Evolutionary conservation across 1,140 invertebrate species (phyloP).

Genomic region (Rhopalosiphum maidis): DNA sequence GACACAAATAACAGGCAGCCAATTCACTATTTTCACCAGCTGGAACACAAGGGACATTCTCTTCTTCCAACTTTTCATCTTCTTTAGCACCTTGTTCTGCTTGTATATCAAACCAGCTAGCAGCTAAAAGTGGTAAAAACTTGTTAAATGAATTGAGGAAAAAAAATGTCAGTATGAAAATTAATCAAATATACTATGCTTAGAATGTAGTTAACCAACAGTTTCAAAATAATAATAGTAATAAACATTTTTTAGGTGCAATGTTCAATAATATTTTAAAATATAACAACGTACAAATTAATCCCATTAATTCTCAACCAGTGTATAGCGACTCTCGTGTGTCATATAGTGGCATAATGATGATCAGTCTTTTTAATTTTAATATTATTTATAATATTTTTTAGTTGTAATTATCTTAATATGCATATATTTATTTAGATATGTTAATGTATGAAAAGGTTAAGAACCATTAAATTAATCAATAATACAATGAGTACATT

Average conservation of each 20-base stretch:
- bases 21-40: slow-evolving; percentile 68
- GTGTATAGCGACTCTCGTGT: too few relatives aligned
- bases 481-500: background rate
- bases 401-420: background rate
- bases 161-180: background rate
- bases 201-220: background rate
- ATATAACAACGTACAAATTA: background rate
- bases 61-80: slow-evolving; percentile 63
- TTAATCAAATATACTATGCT: background rate
- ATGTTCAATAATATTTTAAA: background rate
- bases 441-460: background rate
- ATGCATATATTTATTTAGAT: background rate
- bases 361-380: background rate
- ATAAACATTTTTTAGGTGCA: background rate
- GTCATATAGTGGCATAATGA: background rate
- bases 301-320: background rate
- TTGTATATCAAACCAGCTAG: slow-evolving; percentile 87
- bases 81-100: slow-evolving; percentile 62
- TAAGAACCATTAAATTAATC: too few relatives aligned
- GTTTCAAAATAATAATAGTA: background rate
- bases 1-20: slow-evolving; percentile 82
- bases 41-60: slow-evolving; percentile 69
- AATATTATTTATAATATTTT: background rate
- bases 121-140: slow-evolving; percentile 68
- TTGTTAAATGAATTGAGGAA: background rate